phyloP scores from a whole-genome alignment of 1,140 invertebrate genomes.

The Thaumetopoea pityocampa region DNA sequence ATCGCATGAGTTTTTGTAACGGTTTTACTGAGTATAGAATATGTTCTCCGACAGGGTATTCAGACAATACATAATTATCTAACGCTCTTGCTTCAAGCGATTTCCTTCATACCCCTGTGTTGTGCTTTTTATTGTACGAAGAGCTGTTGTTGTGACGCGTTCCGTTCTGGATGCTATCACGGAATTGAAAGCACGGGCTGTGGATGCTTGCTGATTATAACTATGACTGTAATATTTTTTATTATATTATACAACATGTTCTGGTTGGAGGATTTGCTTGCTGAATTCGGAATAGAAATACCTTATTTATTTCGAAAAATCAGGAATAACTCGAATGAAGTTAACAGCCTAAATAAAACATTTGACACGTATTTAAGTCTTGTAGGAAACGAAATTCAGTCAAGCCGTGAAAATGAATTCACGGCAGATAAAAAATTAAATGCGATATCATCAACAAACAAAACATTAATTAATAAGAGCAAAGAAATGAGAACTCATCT shows the following conservation, averaged over 20 bases:
- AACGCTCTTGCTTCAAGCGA: constrained; percentile 20
- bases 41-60: constrained; percentile 27
- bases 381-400: too few relatives aligned
- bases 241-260: constrained; percentile 15
- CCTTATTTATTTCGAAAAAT: constrained; percentile 7
- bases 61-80: constrained; percentile 26
- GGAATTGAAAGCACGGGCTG: neutral
- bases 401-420: too few relatives aligned
- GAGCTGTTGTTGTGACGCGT: constrained; percentile 13
- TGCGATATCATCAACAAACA: too few relatives aligned
- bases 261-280: constrained; percentile 17
- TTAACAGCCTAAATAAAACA: neutral
- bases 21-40: constrained; percentile 28
- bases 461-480: too few relatives aligned
- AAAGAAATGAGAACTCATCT: too few relatives aligned
- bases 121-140: constrained; percentile 22
- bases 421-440: too few relatives aligned
- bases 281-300: neutral
- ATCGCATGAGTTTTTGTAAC: constrained; percentile 23
- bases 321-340: neutral
- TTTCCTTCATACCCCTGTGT: constrained; percentile 27
- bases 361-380: too few relatives aligned
- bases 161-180: neutral
- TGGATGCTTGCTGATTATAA: constrained; percentile 11
- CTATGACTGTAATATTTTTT: constrained; percentile 12